Percentiles rank a stretch among this genome's conserved stretches.
Conservation (phyloP, 2,888 invertebrate genomes). For the Herminia tarsipennalis region DNA sequence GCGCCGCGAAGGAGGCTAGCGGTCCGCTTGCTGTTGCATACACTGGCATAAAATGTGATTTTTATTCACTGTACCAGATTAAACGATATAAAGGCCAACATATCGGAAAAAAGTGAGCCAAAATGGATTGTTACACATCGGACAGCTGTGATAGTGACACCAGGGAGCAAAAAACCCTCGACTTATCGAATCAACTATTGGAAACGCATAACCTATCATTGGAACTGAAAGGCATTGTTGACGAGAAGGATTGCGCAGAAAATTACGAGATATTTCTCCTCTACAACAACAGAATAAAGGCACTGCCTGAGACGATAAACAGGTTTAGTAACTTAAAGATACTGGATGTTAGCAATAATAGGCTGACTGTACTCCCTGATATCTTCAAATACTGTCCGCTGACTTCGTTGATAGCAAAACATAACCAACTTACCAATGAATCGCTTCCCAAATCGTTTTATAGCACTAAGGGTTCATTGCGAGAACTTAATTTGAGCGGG, state of each 20-base stretch:
- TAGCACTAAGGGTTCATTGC: slow-evolving; percentile 86
- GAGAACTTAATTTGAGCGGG: slow-evolving; percentile 97
- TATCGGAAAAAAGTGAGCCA: slow-evolving; percentile 38
- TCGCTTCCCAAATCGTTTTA: slow-evolving; percentile 95
- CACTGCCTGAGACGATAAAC: slow-evolving; percentile 87
- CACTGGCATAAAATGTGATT: slow-evolving; percentile 59
- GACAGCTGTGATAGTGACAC: slow-evolving; percentile 93
- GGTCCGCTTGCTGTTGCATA: slow-evolving; percentile 31
- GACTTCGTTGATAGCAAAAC: slow-evolving; percentile 93
- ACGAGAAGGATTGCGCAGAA: slow-evolving; percentile 85
- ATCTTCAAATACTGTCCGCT: slow-evolving; percentile 91
- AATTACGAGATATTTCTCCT: slow-evolving; percentile 91
- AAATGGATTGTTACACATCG: slow-evolving; percentile 93
- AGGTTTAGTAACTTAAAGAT: slow-evolving; percentile 91
- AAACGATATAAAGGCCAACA: slow-evolving; percentile 37
- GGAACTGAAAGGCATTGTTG: slow-evolving; percentile 87
- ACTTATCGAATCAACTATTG: slow-evolving; percentile 83
- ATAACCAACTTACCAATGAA: slow-evolving; percentile 93
- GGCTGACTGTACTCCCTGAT: slow-evolving; percentile 91
- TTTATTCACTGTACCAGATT: slow-evolving; percentile 31
- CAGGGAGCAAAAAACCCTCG: slow-evolving; percentile 89
- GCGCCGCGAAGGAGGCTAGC: slow-evolving; percentile 62
- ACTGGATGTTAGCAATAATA: slow-evolving; percentile 95
- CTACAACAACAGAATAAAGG: slow-evolving; percentile 93
- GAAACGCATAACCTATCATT: slow-evolving; percentile 84